Evolutionary conservation across 2,113 vertebrate genomes (phyloP), one percentile per base, ranked within the genome.

Genomic region (Pangasianodon gigas): DNA sequence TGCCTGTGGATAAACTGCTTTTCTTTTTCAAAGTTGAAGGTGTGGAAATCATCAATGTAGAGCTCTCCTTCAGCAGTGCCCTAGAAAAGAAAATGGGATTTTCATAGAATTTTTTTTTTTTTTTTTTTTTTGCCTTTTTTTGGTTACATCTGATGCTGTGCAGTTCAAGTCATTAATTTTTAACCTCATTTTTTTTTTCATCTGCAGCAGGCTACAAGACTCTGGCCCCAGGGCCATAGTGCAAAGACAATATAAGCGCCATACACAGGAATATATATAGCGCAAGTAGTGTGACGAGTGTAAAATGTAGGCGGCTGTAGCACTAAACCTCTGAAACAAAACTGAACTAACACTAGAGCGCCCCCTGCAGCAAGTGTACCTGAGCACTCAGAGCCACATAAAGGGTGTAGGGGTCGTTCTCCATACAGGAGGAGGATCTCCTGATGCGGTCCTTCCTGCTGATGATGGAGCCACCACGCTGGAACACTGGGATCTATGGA

Each of bases 21-120:
- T 88, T 88, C 92, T 21, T 93, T 96, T 83, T 97, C 93, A 86
- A 96, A 98, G 92, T 94, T 96, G 90, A 97, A 97, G 0, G 97
- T 97, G 93, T 97, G 97, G 19, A 97, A 97, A 11, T 98, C 98
- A 7, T 98, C 98, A 1, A 98, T 91, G 91, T 96, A 98, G 77
- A 98, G 95, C 82, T 98, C 96, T 14, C 98, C 98, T 85, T 97
- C 94, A 1, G 98, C 97, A 0, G 94, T 94, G 87, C 96, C 95
- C 98, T 98, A 92, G n/a, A 54, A 26, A 4, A 26, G 0, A 91
- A 56, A 37, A 58, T 9, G 4, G 32, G 51, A 16, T 54, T 41
- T 71, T 74, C 32, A 74, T 37, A 71, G 29, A 62, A 62, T 0
- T 9, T 11, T 29, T 14, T 54, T 54, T 0, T 13, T 54, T 54